These are phyloP conservation scores for Urophycis tenuis DNA, from an alignment of 2,797 vertebrate genomes.

Conservation along the genomic window DNA sequence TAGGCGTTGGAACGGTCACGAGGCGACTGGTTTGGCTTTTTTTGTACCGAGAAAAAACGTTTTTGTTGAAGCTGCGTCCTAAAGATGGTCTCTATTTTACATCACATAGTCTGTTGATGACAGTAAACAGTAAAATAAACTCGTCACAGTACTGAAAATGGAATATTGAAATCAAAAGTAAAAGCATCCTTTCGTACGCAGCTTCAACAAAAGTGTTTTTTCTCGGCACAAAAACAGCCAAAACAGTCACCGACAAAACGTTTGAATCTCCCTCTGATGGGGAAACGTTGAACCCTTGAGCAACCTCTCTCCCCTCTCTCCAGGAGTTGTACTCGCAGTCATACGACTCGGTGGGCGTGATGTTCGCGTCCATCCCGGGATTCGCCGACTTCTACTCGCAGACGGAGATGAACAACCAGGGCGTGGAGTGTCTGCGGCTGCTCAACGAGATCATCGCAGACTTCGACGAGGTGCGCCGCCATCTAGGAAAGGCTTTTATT, in stretches of 20 bases:
- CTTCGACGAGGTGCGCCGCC: slow-evolving; percentile 85
- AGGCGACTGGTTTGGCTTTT: too few species aligned
- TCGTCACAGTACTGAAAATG: not conserved
- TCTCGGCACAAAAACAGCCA: too few species aligned
- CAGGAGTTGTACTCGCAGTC: slow-evolving; percentile 97
- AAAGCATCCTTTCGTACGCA: not conserved
- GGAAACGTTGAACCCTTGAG: too few species aligned
- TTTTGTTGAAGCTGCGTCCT: too few species aligned
- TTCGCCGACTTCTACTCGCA: slow-evolving; percentile 98
- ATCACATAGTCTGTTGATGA: too few species aligned
- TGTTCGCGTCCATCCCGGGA: slow-evolving; percentile 97
- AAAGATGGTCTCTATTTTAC: too few species aligned
- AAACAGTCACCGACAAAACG: not conserved
- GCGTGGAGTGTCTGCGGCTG: slow-evolving; percentile 91
- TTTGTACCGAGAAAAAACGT: too few species aligned
- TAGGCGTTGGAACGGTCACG: too few species aligned
- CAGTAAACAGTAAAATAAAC: too few species aligned
- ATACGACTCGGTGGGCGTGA: slow-evolving; percentile 91
- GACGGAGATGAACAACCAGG: slow-evolving; percentile 98
- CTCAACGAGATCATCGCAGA: slow-evolving; percentile 98
- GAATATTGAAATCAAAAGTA: not conserved
- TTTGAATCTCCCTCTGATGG: not conserved
- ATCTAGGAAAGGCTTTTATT: not conserved
- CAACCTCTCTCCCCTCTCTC: not conserved
- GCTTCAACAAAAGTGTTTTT: too few species aligned